Percentiles rank a stretch among this genome's conserved stretches.
phyloP scores from a whole-genome alignment of 1,140 invertebrate species.

The Drosophila carrolli region DNA sequence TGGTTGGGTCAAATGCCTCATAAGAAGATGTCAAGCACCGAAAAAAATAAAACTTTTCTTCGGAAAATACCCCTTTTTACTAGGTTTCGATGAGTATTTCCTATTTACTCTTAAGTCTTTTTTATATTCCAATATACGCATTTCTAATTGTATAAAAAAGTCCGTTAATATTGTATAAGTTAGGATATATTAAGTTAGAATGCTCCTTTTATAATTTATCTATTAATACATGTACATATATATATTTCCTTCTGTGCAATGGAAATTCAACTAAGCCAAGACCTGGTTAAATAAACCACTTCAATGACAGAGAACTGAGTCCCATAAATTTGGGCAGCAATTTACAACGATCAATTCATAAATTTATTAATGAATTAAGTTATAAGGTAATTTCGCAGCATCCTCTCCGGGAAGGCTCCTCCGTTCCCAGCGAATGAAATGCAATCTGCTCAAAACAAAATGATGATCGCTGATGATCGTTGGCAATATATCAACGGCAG shows the following conservation, averaged over 20 bases:
- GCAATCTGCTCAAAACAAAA: constrained; percentile 64
- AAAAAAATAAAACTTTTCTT: constrained; percentile 3
- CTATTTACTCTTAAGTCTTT: too few species aligned
- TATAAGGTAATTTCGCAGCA: constrained; percentile 79
- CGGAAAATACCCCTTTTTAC: background rate
- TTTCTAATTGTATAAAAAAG: too few species aligned
- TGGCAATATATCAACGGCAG: constrained; percentile 66
- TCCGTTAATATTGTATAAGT: too few species aligned
- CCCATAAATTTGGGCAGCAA: constrained; percentile 78
- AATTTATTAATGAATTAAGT: constrained; percentile 84
- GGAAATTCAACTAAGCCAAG: constrained; percentile 20
- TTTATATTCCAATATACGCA: background rate
- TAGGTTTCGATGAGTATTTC: too few species aligned
- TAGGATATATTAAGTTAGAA: too few species aligned
- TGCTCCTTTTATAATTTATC: too few species aligned
- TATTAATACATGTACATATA: background rate
- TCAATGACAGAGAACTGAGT: constrained; percentile 51
- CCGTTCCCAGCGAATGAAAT: constrained; percentile 37
- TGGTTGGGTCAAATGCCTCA: constrained; percentile 29
- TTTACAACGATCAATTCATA: constrained; percentile 82
- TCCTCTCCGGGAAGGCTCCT: constrained; percentile 3
- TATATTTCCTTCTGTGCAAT: constrained; percentile 29
- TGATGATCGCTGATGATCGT: constrained; percentile 70
- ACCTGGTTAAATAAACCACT: constrained; percentile 14
- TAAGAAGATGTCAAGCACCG: constrained; percentile 41